Evolutionary conservation across 1,140 invertebrate genomes (phyloP).

Genomic region (Anoplolepis gracilipes): DNA sequence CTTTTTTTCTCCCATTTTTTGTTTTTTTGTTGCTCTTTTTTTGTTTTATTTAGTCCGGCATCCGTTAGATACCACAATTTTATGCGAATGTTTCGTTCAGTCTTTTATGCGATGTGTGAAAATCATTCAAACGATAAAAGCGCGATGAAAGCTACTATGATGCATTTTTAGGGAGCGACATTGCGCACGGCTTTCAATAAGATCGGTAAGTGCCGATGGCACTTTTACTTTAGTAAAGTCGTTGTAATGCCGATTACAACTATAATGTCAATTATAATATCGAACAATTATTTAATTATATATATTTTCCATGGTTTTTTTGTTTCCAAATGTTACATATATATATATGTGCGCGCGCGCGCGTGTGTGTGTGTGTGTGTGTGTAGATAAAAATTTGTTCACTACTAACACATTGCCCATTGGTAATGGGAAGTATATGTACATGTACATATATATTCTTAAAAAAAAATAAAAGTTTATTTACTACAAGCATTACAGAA

Average conservation of each 20-base stretch:
- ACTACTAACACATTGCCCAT: background rate
- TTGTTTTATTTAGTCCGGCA: conserved; percentile 17
- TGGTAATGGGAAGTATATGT: no score
- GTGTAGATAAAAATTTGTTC: no score
- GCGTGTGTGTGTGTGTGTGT: no score
- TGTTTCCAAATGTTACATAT: background rate
- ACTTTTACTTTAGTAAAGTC: conserved; percentile 11
- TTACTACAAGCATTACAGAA: no score
- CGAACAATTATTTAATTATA: conserved; percentile 54
- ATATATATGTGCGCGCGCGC: no score
- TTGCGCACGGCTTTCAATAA: background rate
- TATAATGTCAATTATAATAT: conserved; percentile 22
- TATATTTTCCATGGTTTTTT: conserved; percentile 28
- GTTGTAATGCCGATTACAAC: background rate
- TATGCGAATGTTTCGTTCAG: conserved; percentile 25
- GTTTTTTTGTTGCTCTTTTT: background rate
- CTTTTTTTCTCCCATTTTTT: background rate
- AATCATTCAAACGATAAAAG: conserved; percentile 50
- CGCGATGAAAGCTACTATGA: conserved; percentile 6
- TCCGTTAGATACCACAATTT: conserved; percentile 47
- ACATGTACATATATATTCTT: no score
- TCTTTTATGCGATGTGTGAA: conserved; percentile 29
- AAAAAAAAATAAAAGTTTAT: no score
- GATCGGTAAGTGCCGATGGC: background rate
- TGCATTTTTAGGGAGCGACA: background rate